Percentiles rank a stretch among this genome's conserved stretches.
These are phyloP conservation scores for Sturnus vulgaris DNA, from an alignment of 2,113 vertebrate genomes.

Conservation along the genomic window DNA sequence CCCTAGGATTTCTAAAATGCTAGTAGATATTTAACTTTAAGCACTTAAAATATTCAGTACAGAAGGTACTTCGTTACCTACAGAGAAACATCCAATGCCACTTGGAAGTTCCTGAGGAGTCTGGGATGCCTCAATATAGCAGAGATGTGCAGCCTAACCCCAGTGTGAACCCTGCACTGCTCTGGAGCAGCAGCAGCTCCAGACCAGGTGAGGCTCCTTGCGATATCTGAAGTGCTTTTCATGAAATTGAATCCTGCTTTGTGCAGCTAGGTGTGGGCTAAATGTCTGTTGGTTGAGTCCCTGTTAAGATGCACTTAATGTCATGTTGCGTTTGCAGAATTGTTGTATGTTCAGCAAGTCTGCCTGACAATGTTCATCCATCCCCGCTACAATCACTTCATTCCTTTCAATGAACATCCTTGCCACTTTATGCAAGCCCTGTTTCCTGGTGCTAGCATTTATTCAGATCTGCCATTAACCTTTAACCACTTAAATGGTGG, in stretches of 20 bases:
- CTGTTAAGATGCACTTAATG: neutral
- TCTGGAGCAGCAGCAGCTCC: neutral
- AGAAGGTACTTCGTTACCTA: neutral
- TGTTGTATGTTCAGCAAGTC: neutral
- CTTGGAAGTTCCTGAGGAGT: neutral
- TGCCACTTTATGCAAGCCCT: neutral
- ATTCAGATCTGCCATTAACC: neutral
- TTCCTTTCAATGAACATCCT: neutral
- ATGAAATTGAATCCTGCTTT: neutral
- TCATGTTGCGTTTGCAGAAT: neutral
- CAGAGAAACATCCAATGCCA: neutral
- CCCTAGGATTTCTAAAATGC: neutral
- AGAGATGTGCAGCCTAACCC: neutral
- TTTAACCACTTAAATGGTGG: neutral
- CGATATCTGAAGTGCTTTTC: neutral
- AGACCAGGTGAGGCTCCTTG: neutral
- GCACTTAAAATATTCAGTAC: neutral
- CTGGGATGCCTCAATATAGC: rapidly evolving
- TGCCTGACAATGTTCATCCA: neutral
- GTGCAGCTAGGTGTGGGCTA: neutral
- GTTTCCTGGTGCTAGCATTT: neutral
- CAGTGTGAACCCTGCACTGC: rapidly evolving
- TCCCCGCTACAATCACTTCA: neutral
- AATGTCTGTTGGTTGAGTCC: neutral
- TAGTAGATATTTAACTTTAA: neutral